Evolutionary conservation across 92 coral and sea anemone genomes (phyloP).

Genomic region (Epizoanthus fatuus): DNA sequence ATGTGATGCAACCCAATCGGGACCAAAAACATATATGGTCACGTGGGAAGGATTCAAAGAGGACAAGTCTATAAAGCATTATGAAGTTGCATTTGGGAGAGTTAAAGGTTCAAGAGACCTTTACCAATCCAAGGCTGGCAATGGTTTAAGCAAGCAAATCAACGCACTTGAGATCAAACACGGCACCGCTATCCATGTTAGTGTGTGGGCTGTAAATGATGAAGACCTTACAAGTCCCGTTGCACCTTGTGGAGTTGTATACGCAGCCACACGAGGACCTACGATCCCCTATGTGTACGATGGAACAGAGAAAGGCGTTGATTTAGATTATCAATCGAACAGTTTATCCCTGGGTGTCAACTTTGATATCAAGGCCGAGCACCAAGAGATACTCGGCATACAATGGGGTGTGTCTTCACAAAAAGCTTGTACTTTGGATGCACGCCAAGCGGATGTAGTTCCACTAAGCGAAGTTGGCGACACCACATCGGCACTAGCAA

Average conservation of each 20-base stretch:
- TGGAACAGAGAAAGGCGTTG: slow-evolving; percentile 68
- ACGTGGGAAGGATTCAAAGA: slow-evolving; percentile 96
- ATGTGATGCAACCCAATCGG: too few species aligned
- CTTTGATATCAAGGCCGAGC: slow-evolving; percentile 68
- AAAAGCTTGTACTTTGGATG: slow-evolving; percentile 78
- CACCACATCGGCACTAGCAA: slow-evolving; percentile 80
- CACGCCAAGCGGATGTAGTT: slow-evolving; percentile 78
- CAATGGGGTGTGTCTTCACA: slow-evolving; percentile 91
- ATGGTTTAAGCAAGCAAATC: slow-evolving; percentile 73
- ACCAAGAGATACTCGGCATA: slow-evolving; percentile 65
- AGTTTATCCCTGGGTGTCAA: slow-evolving; percentile 78
- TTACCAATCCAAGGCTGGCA: slow-evolving; percentile 77
- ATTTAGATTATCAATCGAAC: slow-evolving; percentile 85
- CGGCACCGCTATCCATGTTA: slow-evolving; percentile 81
- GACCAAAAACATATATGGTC: slow-evolving; percentile 83
- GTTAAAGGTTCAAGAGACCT: slow-evolving; percentile 91
- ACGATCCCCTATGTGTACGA: slow-evolving; percentile 84
- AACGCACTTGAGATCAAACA: slow-evolving; percentile 78
- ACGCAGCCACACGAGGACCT: slow-evolving; percentile 83
- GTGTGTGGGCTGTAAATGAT: slow-evolving; percentile 88
- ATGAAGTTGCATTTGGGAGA: slow-evolving; percentile 87
- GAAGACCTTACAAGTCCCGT: slow-evolving; percentile 82
- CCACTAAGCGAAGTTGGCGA: slow-evolving; percentile 86
- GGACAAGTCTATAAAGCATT: slow-evolving; percentile 81
- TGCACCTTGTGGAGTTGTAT: slow-evolving; percentile 80